Base-by-base conservation (phyloP, 2,797 vertebrate genomes). In the Betta splendens region DNA sequence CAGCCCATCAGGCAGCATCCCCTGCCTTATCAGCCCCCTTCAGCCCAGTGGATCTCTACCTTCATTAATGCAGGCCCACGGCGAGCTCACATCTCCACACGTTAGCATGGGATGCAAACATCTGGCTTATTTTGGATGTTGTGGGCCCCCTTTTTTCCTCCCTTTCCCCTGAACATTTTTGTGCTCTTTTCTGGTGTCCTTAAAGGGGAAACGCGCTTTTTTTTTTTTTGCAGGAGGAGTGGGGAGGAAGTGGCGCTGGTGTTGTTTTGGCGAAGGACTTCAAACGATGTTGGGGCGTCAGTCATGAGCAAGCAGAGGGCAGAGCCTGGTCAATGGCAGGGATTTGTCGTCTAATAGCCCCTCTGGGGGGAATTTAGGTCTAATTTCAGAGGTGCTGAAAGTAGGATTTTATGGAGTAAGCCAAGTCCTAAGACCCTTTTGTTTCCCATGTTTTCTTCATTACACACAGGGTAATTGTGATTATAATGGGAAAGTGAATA, bases 1-100 rank as follows among this genome's bases (percentile, higher is more conserved):
- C 42, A 58, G 68, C 76, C 78, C 72, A 81, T 89, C 69, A 75
- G 64, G 59, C 53, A 22, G 44, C 55, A 72, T 75, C 72, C 71
- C 66, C 49, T 32, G 39, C 36, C 62, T 75, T 71, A 82, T 82
- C 77, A 72, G 50, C 71, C 65, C 47, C 37, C 51, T 31, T n/a
- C 42, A 38, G 46, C 39, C 49, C 77, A 38, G 81, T 80, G 65
- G 78, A 82, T 80, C 82, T 79, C 64, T 33, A 63, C 75, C 79
- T 80, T 86, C 83, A 90, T 91, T 91, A 85, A 91, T 89, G 87
- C 87, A 89, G 69, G 68, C 77, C 80, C 88, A 89, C 81, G 82
- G 77, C 80, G 40, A 52, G 33, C 52, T 47, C 53, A 70, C 40
- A 56, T 74, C 79, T 84, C 69, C 69, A 77, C 72, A 73, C 75